Evolutionary conservation across 2,113 vertebrate species (phyloP).

Genomic region (Pao palembangensis): DNA sequence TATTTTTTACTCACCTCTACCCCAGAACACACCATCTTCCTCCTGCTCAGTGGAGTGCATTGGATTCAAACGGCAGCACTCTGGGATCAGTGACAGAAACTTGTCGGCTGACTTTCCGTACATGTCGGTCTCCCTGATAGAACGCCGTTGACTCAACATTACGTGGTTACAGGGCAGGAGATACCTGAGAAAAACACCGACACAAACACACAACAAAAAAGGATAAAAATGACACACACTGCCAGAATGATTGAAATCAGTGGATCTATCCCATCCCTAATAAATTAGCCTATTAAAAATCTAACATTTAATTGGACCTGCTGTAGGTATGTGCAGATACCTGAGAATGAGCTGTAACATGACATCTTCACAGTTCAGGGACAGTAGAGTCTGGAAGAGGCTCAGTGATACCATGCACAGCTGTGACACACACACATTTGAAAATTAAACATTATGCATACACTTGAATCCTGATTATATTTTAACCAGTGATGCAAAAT

Average conservation of each 20-base stretch:
- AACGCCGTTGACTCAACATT: conserved; percentile 94
- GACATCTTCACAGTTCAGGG: conserved; percentile 93
- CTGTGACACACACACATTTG: conserved; percentile 58
- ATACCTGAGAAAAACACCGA: conserved; percentile 76
- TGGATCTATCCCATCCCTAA: not conserved
- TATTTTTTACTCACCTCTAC: conserved; percentile 77
- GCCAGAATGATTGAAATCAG: no score
- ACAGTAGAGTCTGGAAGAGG: conserved; percentile 92
- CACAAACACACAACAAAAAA: not conserved
- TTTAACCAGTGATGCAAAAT: no score
- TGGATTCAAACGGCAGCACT: conserved; percentile 80
- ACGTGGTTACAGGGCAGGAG: conserved; percentile 94
- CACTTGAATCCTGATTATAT: no score
- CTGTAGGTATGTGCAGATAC: conserved; percentile 56
- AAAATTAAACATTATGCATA: no score
- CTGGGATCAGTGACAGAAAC: conserved; percentile 91
- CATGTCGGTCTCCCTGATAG: conserved; percentile 88
- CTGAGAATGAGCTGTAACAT: conserved; percentile 96
- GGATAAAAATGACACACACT: not conserved
- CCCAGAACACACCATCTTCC: conserved; percentile 81
- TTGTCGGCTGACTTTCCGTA: conserved; percentile 90
- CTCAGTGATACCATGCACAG: conserved; percentile 97
- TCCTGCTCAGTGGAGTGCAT: conserved; percentile 69
- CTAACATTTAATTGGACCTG: not conserved
- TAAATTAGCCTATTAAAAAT: not conserved